Percentiles rank a stretch among this genome's conserved stretches.
Conservation (phyloP, 2,113 vertebrate species). For the Python bivittatus region DNA sequence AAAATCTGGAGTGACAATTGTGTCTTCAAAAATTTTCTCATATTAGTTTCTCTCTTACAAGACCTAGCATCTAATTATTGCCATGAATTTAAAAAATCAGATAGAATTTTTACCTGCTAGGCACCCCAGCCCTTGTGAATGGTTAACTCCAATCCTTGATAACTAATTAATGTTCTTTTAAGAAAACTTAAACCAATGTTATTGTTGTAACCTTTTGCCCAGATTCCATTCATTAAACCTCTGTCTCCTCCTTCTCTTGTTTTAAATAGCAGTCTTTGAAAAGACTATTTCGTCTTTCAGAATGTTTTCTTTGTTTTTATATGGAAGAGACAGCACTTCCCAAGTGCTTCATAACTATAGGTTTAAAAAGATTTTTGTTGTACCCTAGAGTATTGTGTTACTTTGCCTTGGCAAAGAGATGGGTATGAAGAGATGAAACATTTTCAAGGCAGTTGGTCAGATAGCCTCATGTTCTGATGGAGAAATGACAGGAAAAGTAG, state of each 20-base stretch:
- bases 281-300: neutral
- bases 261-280: neutral
- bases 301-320: neutral
- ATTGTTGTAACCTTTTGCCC: slow-evolving; percentile 69
- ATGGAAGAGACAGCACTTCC: neutral
- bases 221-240: slow-evolving; percentile 51
- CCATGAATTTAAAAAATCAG: slow-evolving; percentile 33
- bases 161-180: slow-evolving; percentile 48
- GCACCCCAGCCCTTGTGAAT: slow-evolving; percentile 58
- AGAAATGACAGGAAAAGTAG: neutral
- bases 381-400: slow-evolving; percentile 35
- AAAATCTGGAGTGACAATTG: slow-evolving; percentile 36
- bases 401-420: slow-evolving; percentile 9
- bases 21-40: slow-evolving; percentile 28
- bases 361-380: neutral
- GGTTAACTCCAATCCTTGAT: slow-evolving; percentile 67
- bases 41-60: neutral
- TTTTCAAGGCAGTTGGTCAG: neutral
- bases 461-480: neutral
- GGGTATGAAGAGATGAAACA: neutral
- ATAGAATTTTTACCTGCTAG: slow-evolving; percentile 53
- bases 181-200: slow-evolving; percentile 44
- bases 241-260: fast-evolving
- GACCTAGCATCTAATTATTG: slow-evolving; percentile 41
- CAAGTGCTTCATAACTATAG: neutral